Evolutionary conservation across 1,140 invertebrate genomes (phyloP), one percentile per base, ranked within the genome.

Genomic region (Heliconius nattereri): DNA sequence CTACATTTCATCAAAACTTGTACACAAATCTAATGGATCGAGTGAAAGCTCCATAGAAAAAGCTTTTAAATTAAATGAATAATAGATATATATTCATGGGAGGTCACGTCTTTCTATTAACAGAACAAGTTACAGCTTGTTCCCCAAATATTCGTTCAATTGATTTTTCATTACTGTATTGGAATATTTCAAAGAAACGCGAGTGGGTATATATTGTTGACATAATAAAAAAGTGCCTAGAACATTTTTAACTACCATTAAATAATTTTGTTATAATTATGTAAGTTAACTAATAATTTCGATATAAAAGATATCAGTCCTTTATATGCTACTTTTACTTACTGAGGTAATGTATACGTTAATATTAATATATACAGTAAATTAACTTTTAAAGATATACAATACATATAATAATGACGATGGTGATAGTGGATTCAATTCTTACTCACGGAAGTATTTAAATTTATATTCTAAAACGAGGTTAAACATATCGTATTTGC

Each of bases 41-140:
- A 66, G 29, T 66, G 11, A 66, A 66, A 66, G 23, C 60, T 66
- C n/a, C 26, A 66, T 66, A 66, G 60, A 66, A 66, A 66, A 66
- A 26, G 60, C 60, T 66, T 66, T 66, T 66, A 66, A 26, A 66
- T 66, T 3, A 66, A 66, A 66, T 66, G 23, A 66, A 66, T 66
- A 66, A 66, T 66, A 66, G 60, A 66, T 29, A 66, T 29, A n/a
- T 29, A 7, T 66, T 66, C 60, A 66, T 66, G 60, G 26, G 26
- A 66, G 60, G 60, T 66, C 60, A 66, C 60, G 60, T 66, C 60
- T 66, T 66, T 66, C 60, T 66, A 66, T 66, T 66, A 66, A 66
- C 23, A 26, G 60, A 29, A 66, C 23, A 16, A 66, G 60, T 66
- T 66, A 66, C 26, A 66, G 26, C 11, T 29, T 29, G 13, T 66